Evolutionary conservation across 2,113 vertebrate genomes (phyloP).

Genomic region (Gopherus flavomarginatus): DNA sequence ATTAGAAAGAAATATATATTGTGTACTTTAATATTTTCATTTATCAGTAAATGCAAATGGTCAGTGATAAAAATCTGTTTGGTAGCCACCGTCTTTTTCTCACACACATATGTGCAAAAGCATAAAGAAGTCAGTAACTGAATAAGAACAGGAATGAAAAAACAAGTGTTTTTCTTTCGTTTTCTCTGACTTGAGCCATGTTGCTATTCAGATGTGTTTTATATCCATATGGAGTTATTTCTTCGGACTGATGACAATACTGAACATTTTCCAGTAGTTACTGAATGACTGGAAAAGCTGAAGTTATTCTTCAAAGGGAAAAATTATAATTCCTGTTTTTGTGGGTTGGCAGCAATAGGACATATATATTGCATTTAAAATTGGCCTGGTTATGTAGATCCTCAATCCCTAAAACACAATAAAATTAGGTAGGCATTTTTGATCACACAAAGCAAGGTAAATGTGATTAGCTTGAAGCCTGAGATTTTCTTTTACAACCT

Average conservation of each 20-base stretch:
- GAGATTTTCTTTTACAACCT: constrained; percentile 5
- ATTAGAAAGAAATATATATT: constrained; percentile 34
- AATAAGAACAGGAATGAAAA: neutral
- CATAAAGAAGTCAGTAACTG: neutral
- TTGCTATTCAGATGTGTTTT: constrained; percentile 24
- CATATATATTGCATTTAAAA: neutral
- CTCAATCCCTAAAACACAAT: constrained; percentile 2
- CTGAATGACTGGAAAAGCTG: constrained; percentile 9
- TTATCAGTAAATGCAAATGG: constrained; percentile 21
- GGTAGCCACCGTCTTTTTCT: neutral
- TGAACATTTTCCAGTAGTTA: constrained; percentile 22
- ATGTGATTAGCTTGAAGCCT: neutral
- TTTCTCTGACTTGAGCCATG: neutral
- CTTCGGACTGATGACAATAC: neutral
- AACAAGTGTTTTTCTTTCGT: neutral
- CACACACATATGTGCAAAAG: neutral
- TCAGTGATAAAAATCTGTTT: neutral
- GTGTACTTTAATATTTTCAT: constrained; percentile 56
- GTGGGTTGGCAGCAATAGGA: neutral
- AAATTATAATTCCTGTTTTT: neutral
- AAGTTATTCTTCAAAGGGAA: constrained; percentile 17
- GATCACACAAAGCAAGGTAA: constrained; percentile 16
- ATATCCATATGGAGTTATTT: neutral
- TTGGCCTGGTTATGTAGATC: neutral
- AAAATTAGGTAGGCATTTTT: neutral